Evolutionary conservation across 2,888 invertebrate genomes (phyloP), one percentile per base, ranked within the genome.

Genomic region (Nemapogon koenigi): DNA sequence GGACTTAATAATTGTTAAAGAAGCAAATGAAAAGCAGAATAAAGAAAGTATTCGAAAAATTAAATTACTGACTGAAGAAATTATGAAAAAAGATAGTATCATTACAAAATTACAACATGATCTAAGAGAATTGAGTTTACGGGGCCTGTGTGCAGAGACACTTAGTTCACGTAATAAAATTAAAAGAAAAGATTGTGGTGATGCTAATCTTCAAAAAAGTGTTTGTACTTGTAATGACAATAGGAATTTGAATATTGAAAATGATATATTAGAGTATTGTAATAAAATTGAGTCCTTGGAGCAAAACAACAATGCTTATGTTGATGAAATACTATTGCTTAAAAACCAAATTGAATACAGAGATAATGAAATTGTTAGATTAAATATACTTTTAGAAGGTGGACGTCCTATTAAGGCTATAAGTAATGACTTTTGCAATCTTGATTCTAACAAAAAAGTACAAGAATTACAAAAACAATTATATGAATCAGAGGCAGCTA

Each of bases 291-390:
- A 69, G 36, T 46, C 56, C 8, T 52, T 82, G 41, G 65, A 81
- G 49, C 62, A 80, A 43, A 80, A 75, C 47, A 70, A 72, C 50
- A 59, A 65, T 41, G 52, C 52, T 39, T 62, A 58, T 36, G 51
- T 41, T 51, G 79, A 80, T 59, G 70, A 78, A 53, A 63, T 76
- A 38, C 41, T 51, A 26, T 44, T 76, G 33, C 52, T 73, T 7
- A 61, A 70, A 62, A 59, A 48, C 44, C 69, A 79, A 60, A 54
- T 80, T 39, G 68, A 72, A 47, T 69, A 78, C 46, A 76, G 84
- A 53, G 88, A 90, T 49, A 83, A 83, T 53, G 91, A 91, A 76
- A 88, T 91, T 49, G 59, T 81, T 19, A 78, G 90, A 29, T 61
- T 91, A 11, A 85, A 83, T 52, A 81, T 83, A 43, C 65, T 90